These are phyloP conservation scores for Myotis yumanensis DNA, from an alignment of 2,113 vertebrate genomes.

Conservation along the genomic window DNA sequence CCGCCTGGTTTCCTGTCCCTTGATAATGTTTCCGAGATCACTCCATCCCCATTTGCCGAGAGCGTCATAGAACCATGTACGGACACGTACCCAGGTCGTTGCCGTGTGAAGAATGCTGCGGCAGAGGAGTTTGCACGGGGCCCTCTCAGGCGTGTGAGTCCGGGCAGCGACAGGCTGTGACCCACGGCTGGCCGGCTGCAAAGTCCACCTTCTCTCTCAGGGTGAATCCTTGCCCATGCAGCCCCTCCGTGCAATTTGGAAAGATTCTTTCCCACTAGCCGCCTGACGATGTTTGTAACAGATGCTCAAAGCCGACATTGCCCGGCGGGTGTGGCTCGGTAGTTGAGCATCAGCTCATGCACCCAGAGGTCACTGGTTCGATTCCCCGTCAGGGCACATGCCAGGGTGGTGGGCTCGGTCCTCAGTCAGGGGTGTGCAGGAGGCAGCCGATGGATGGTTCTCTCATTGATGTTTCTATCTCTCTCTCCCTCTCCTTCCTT, in stretches of 20 bases:
- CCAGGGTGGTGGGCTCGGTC: too few relatives aligned
- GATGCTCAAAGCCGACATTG: not conserved
- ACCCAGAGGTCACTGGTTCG: not conserved
- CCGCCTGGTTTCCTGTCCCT: not conserved
- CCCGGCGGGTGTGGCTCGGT: too few relatives aligned
- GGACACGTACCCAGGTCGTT: accelerated
- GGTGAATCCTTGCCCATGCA: not conserved
- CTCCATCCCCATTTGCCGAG: accelerated
- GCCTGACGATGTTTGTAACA: not conserved
- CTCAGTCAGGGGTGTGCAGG: not conserved
- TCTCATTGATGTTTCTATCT: not conserved
- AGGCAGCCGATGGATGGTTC: not conserved
- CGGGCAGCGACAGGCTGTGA: not conserved
- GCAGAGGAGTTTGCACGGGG: accelerated
- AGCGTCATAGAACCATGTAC: accelerated
- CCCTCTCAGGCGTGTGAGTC: not conserved
- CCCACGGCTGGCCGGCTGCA: not conserved
- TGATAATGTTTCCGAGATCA: not conserved
- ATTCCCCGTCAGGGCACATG: not conserved
- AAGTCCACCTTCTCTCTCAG: not conserved
- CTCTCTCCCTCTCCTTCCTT: not conserved
- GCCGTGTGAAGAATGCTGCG: not conserved
- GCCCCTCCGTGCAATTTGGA: not conserved
- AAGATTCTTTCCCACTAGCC: not conserved
- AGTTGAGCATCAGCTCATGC: not conserved